Conservation (phyloP, 2,797 vertebrate genomes). For the Brachyrhaphis roseni region DNA sequence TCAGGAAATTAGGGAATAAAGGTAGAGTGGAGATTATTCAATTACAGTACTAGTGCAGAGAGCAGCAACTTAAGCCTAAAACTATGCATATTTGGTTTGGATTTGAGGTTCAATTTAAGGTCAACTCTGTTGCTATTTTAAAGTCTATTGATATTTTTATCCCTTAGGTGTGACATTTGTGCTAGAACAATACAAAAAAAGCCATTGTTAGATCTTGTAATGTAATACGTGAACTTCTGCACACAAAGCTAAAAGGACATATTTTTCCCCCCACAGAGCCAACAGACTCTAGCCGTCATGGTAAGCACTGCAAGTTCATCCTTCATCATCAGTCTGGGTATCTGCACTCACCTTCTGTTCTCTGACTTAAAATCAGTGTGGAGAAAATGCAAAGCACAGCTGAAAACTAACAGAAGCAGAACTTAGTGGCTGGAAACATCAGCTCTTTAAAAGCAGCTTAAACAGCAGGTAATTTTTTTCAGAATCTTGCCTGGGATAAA, state of each 20-base stretch:
- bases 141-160: neutral
- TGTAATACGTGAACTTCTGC: neutral
- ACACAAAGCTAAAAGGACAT: conserved; percentile 10
- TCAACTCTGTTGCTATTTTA: neutral
- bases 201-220: neutral
- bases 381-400: conserved; percentile 25
- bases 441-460: conserved; percentile 29
- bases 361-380: conserved; percentile 34
- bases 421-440: conserved; percentile 29
- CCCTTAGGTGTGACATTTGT: neutral
- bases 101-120: neutral
- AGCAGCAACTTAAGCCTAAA: neutral
- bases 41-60: neutral
- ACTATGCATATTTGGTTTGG: neutral
- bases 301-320: conserved; percentile 24
- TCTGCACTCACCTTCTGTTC: conserved; percentile 42
- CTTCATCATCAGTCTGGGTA: conserved; percentile 24
- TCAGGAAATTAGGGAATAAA: neutral
- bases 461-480: conserved; percentile 8
- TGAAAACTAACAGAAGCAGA: conserved; percentile 22
- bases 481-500: conserved; percentile 7
- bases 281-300: conserved; percentile 7
- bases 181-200: conserved; percentile 3
- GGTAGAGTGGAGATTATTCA: neutral
- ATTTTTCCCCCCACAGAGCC: conserved; percentile 2